Conservation (phyloP, 2,797 vertebrate species). For the Spheniscus humboldti region DNA sequence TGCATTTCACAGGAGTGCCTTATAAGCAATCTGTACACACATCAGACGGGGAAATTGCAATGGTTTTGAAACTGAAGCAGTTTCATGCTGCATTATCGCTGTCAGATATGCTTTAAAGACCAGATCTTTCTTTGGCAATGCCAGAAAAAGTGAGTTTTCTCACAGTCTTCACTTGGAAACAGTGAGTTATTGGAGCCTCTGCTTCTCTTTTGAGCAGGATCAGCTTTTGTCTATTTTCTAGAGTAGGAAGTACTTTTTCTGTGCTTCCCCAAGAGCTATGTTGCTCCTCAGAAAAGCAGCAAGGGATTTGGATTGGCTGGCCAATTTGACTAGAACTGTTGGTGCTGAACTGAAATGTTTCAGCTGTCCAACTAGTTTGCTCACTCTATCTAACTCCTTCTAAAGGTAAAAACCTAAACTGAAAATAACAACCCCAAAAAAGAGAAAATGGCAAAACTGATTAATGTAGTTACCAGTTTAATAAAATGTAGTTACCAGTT, state of each 20-base stretch:
- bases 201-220: not conserved
- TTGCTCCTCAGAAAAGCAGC: not conserved
- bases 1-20: not conserved
- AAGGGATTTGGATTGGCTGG: not conserved
- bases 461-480: not conserved
- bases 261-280: not conserved
- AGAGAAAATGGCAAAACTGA: not conserved
- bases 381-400: not conserved
- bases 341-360: not conserved
- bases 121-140: not conserved
- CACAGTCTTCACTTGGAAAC: not conserved
- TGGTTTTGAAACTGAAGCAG: not conserved
- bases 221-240: not conserved
- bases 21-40: not conserved
- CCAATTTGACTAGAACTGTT: not conserved
- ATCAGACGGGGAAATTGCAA: not conserved
- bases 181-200: not conserved
- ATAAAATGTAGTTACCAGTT: not conserved
- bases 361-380: not conserved
- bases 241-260: not conserved
- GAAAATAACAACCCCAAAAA: not conserved
- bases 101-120: conserved; percentile 1
- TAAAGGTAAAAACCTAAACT: not conserved
- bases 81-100: not conserved
- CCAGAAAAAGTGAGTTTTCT: not conserved